Evolutionary conservation across 1,140 invertebrate genomes (phyloP).

Genomic region (Heliconius hermathena): DNA sequence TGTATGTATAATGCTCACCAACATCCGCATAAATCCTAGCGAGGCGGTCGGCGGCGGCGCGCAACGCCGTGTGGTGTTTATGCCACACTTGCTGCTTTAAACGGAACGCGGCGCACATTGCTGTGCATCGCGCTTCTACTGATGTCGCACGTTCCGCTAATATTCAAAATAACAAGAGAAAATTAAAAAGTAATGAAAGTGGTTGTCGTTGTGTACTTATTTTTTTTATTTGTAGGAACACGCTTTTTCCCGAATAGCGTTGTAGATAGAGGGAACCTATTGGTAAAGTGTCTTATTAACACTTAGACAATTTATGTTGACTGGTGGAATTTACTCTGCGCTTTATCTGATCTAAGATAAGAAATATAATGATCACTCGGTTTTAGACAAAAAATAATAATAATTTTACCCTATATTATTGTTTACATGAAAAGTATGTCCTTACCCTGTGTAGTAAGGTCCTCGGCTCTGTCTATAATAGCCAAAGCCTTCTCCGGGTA

Average conservation of each 20-base stretch:
- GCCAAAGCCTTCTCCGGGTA: slow-evolving; percentile 48
- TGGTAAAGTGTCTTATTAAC: too few relatives aligned
- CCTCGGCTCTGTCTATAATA: slow-evolving; percentile 55
- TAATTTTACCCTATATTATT: too few relatives aligned
- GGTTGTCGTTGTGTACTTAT: too few relatives aligned
- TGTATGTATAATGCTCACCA: slow-evolving; percentile 40
- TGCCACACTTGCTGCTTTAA: slow-evolving; percentile 66
- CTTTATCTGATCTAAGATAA: too few relatives aligned
- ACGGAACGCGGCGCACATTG: slow-evolving; percentile 49
- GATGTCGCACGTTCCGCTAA: slow-evolving; percentile 46
- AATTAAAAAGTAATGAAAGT: not conserved
- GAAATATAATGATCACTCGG: too few relatives aligned
- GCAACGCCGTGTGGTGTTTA: slow-evolving; percentile 57
- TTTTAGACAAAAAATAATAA: too few relatives aligned
- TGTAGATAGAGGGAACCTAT: too few relatives aligned
- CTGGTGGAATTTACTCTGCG: too few relatives aligned
- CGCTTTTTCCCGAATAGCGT: too few relatives aligned
- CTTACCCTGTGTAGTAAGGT: slow-evolving; percentile 51
- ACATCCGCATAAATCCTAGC: slow-evolving; percentile 57
- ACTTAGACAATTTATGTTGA: too few relatives aligned
- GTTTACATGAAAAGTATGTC: not conserved
- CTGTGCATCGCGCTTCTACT: slow-evolving; percentile 51
- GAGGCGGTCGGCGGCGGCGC: slow-evolving; percentile 53
- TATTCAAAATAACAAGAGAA: not conserved
- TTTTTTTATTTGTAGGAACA: too few relatives aligned